phyloP scores from a whole-genome alignment of 2,113 vertebrate species.

The Pipra filicauda region DNA sequence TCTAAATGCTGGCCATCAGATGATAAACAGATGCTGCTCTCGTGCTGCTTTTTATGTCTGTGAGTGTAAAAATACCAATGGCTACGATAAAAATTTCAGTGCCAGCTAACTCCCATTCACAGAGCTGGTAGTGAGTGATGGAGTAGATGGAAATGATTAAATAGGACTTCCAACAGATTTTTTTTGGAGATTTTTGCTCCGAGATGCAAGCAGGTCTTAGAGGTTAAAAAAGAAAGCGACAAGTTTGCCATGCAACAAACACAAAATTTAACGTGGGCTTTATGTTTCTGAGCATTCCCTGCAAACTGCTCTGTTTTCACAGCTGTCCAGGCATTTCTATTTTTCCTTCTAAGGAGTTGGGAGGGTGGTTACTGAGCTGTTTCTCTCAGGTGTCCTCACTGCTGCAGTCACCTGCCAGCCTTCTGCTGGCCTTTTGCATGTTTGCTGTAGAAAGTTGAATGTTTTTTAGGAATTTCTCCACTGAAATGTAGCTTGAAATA shows the following conservation, averaged over 20 bases:
- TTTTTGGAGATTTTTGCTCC: not conserved
- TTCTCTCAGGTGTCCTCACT: not conserved
- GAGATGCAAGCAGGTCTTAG: not conserved
- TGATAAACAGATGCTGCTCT: not conserved
- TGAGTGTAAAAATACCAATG: not conserved
- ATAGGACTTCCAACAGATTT: not conserved
- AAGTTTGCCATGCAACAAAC: fast-evolving
- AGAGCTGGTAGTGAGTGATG: fast-evolving
- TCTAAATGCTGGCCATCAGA: not conserved
- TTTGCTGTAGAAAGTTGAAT: not conserved
- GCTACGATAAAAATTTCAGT: not conserved
- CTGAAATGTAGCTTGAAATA: not conserved
- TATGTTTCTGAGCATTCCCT: not conserved
- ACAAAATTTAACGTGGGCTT: fast-evolving
- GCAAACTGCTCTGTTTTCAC: not conserved
- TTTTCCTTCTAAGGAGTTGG: not conserved
- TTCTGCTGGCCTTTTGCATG: not conserved
- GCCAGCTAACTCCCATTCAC: not conserved
- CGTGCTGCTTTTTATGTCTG: fast-evolving
- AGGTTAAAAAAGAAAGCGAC: not conserved
- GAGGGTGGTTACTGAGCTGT: not conserved
- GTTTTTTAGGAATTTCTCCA: not conserved
- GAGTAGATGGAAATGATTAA: not conserved
- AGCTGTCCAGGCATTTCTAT: not conserved
- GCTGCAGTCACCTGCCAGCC: not conserved